phyloP scores from a whole-genome alignment of 1,140 invertebrate genomes.

The Mycetomoellerius zeteki region DNA sequence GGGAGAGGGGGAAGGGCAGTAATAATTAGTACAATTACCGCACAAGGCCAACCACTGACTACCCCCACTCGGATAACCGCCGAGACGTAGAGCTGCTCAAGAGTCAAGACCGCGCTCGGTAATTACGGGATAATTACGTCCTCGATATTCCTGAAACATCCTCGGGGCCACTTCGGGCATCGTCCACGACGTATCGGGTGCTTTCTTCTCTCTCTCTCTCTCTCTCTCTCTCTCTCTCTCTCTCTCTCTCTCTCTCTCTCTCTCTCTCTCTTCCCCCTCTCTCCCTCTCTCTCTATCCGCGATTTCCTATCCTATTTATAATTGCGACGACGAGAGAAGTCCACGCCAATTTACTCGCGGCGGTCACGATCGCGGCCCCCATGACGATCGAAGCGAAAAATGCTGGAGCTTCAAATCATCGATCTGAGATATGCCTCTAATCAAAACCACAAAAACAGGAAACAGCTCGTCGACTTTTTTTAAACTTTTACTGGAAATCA shows the following conservation, averaged over 20 bases:
- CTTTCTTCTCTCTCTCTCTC: neutral
- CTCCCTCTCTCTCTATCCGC: neutral
- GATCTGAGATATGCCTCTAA: constrained; percentile 22
- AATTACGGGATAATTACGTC: constrained; percentile 86
- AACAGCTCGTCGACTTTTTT: neutral
- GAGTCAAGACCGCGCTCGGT: constrained; percentile 84
- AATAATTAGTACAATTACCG: constrained; percentile 87
- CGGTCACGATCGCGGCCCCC: constrained; percentile 50
- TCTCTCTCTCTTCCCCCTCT: too few relatives aligned
- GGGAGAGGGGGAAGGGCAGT: constrained; percentile 76
- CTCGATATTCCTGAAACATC: constrained; percentile 86
- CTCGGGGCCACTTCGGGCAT: constrained; percentile 75
- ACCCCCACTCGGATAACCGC: constrained; percentile 66
- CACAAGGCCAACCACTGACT: constrained; percentile 85
- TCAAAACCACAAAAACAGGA: constrained; percentile 1
- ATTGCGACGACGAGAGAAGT: constrained; percentile 48
- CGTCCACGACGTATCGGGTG: constrained; percentile 51
- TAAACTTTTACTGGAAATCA: neutral
- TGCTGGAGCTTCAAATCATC: constrained; percentile 10
- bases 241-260: neutral
- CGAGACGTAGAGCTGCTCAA: constrained; percentile 74
- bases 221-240: neutral
- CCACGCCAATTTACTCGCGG: constrained; percentile 56
- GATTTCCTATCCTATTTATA: constrained; percentile 59
- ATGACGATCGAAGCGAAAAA: constrained; percentile 54